Base-by-base conservation (phyloP, 2,113 vertebrate genomes). In the Anthoscopus minutus region DNA sequence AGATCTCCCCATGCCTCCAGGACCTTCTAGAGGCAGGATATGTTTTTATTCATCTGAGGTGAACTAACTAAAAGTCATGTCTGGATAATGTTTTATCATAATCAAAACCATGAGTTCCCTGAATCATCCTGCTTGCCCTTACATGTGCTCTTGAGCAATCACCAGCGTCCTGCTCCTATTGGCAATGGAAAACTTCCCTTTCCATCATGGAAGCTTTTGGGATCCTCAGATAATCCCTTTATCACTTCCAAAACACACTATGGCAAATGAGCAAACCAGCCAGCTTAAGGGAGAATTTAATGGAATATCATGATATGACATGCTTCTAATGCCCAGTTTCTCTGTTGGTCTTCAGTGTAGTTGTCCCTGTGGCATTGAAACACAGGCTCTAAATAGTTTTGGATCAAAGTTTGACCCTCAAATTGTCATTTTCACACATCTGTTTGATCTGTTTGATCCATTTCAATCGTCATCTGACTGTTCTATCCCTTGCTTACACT, bases 361-460 rank as follows among this genome's bases (percentile, higher is more conserved):
- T 31, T 48, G 18, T 28, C 35, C 6, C 37, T n/a, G 28, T 53
- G 31, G 6, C 27, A 57, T 2, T 42, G 25, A 86, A 73, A 18
- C 18, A 80, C 3, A 58, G 3, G 2, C 54, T 88, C 21, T 40
- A 45, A 60, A 22, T 3, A n/a, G 4, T 53, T 80, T 44, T 31
- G 31, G 72, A 48, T 56, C 27, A 22, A 64, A 67, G 6, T 48
- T 44, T 88, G 28, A 30, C 20, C 16, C n/a, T 24, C 2, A 48
- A 45, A 80, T 3, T 33, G 4, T 48, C 4, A 44, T 21, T 71
- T 37, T 77, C 13, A 23, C 48, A 30, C 19, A 71, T 74, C 16
- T 0, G 0, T 45, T 90, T 58, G 40, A 45, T 27, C 31, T 10
- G 4, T 56, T 38, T 90, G 23, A 38, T 71, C 16, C 1, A 0